Evolutionary conservation across 2,888 invertebrate genomes (phyloP), one percentile per base, ranked within the genome.

Genomic region (Chouioia cunea): DNA sequence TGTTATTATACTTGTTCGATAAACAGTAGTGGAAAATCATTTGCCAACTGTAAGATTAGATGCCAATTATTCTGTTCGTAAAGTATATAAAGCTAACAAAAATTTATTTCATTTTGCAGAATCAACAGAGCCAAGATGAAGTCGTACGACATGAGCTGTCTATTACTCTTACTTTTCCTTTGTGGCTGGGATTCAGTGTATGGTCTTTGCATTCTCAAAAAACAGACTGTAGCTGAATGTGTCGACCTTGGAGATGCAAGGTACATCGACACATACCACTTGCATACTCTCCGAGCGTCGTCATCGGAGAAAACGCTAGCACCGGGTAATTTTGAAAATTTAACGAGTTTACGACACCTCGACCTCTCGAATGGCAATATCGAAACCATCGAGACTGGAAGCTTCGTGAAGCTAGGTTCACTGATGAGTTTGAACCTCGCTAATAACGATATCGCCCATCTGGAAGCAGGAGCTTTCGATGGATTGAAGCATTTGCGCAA

Each of bases 291-390:
- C 20, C 79, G 75, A 50, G 75, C 78, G 2, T 68, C 73, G 18
- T 70, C 76, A 2, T 18, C 44, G 12, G 75, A 75, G 10, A 73
- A 74, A 3, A 60, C 60, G n/a, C 73, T 85, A 2, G 54, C 68
- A 0, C 70, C 77, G 0, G 77, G 75, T 0, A 54, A 74, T n/a
- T 78, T 79, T 56, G 59, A 48, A 0, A 67, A 72, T 15, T 85
- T 92, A 58, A 89, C 88, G 43, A 89, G 89, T 83, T 83, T 92
- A 48, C 90, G 88, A 58, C 89, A 90, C 50, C 84, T 92, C 75
- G 91, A 92, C 82, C 83, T 92, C 44, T 91, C 92, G 1, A 87
- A 89, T 57, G 91, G 92, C 77, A 87, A 88, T 54, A 87, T 92
- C 58, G 88, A 88, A 63, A 87, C 87, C 71, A 82, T 92, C 44